Conservation (phyloP, 1,140 invertebrate species). For the Dreissena rostriformis region DNA sequence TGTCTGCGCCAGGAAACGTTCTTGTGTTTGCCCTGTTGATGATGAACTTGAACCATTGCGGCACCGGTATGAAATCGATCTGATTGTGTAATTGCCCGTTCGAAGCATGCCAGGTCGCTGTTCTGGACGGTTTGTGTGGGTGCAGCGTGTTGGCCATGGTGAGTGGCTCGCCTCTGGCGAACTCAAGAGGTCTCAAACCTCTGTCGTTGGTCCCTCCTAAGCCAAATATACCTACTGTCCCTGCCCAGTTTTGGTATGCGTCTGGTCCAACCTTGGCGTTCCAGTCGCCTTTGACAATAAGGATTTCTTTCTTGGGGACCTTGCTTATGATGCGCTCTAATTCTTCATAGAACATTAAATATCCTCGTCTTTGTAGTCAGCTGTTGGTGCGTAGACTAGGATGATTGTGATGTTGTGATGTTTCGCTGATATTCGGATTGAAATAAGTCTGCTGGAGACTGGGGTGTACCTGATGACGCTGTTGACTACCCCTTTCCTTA, state of each 20-base stretch:
- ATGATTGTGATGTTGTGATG: no score
- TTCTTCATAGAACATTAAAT: constrained; percentile 70
- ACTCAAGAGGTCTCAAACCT: constrained; percentile 52
- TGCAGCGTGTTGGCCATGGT: constrained; percentile 27
- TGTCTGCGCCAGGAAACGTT: constrained; percentile 55
- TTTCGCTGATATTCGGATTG: no score
- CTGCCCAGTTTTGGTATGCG: constrained; percentile 48
- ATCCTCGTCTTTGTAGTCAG: constrained; percentile 57
- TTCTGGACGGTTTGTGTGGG: constrained; percentile 8
- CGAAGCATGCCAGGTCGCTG: constrained; percentile 17
- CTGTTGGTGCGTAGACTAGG: constrained; percentile 56
- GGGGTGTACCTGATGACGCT: no score
- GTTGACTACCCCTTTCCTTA: no score
- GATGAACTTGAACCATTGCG: constrained; percentile 43
- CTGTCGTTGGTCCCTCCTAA: no score
- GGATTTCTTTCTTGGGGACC: constrained; percentile 52
- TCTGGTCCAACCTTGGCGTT: constrained; percentile 55
- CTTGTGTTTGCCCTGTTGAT: constrained; percentile 60
- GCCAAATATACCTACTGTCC: no score
- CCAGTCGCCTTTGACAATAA: constrained; percentile 52
- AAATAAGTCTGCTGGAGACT: no score
- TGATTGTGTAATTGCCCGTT: constrained; percentile 47
- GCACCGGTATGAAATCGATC: constrained; percentile 55
- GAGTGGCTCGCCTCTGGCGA: constrained; percentile 30
- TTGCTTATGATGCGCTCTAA: neutral